Evolutionary conservation across 2,888 invertebrate species (phyloP).

Genomic region (Zonitis immaculata): DNA sequence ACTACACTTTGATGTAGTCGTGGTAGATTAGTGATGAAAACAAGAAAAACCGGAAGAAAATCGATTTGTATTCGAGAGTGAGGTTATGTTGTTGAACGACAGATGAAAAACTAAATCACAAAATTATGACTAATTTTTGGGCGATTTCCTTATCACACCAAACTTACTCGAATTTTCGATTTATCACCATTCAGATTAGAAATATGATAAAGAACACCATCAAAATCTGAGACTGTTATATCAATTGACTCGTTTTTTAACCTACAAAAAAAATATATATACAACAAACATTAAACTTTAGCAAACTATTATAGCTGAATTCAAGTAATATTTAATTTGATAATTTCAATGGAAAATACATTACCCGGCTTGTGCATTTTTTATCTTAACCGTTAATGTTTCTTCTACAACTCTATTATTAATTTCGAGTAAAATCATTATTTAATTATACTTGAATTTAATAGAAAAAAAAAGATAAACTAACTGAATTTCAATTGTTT

Average conservation of each 20-base stretch:
- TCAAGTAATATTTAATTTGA: too few species aligned
- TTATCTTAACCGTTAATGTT: slow-evolving; percentile 91
- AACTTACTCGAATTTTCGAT: slow-evolving; percentile 91
- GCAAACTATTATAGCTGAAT: too few species aligned
- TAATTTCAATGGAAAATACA: too few species aligned
- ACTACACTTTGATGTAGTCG: too few species aligned
- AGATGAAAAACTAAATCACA: not conserved
- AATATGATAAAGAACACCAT: slow-evolving; percentile 97
- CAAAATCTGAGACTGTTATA: slow-evolving; percentile 94
- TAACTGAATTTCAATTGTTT: too few species aligned
- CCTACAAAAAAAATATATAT: too few species aligned
- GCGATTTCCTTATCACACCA: not conserved
- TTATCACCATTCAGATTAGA: slow-evolving; percentile 96
- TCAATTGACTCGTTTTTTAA: slow-evolving; percentile 94
- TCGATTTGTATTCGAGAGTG: too few species aligned
- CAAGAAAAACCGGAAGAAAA: too few species aligned
- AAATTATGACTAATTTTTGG: slow-evolving; percentile 4
- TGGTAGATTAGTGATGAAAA: too few species aligned
- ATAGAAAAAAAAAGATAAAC: too few species aligned
- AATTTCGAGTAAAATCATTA: slow-evolving; percentile 96
- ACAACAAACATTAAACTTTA: too few species aligned
- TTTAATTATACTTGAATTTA: slow-evolving; percentile 24
- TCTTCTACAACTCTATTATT: slow-evolving; percentile 99
- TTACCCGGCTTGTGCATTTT: slow-evolving; percentile 94
- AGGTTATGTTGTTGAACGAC: not conserved